Conservation (phyloP, 2,113 vertebrate species). For the Spilogale gracilis region DNA sequence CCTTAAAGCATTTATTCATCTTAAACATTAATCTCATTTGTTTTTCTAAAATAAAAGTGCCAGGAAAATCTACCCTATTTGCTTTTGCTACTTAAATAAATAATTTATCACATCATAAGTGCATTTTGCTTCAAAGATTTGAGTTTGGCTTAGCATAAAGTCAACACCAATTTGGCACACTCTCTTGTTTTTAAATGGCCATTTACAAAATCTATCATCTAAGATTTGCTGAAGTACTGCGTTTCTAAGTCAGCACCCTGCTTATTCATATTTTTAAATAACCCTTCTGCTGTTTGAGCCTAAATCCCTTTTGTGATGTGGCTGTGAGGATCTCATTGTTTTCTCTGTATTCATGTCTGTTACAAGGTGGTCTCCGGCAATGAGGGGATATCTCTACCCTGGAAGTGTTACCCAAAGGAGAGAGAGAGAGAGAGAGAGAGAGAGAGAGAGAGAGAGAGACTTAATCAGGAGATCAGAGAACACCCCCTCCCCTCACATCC, state of each 20-base stretch:
- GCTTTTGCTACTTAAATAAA: background rate
- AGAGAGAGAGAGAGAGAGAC: background rate
- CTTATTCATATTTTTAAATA: background rate
- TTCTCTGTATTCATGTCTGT: background rate
- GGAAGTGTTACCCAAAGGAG: background rate
- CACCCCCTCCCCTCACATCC: background rate
- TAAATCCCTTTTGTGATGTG: background rate
- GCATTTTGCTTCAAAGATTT: background rate
- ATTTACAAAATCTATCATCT: conserved; percentile 15
- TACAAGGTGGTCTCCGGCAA: background rate
- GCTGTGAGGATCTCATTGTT: background rate
- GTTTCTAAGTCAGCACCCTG: background rate
- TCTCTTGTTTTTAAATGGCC: background rate
- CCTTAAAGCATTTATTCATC: background rate
- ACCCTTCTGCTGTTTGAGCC: background rate
- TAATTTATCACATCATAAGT: background rate
- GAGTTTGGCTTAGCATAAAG: background rate
- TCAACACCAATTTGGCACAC: background rate
- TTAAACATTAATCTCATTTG: background rate
- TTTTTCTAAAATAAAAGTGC: background rate
- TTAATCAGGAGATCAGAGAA: background rate
- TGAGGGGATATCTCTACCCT: background rate
- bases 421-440: background rate
- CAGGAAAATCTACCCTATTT: conserved; percentile 2
- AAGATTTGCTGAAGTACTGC: conserved; percentile 34